A percentile compares a stretch with the other conserved stretches of the same genome.
These are phyloP conservation scores for Amniataba percoides DNA, from an alignment of 2,797 vertebrate genomes.

Conservation along the genomic window DNA sequence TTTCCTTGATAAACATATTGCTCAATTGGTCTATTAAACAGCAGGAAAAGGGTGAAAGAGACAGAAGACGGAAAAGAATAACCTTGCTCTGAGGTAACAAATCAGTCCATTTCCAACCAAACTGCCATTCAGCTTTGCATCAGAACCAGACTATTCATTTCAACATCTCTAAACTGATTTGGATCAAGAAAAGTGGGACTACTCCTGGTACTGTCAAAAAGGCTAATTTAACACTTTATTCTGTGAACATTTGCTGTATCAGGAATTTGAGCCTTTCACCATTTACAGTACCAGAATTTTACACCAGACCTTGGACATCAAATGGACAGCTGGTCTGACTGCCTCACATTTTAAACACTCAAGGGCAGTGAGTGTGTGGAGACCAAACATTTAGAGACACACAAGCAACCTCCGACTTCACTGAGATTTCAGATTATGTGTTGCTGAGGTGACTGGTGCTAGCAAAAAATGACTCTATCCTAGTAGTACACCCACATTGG, in stretches of 20 bases:
- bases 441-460: neutral
- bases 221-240: neutral
- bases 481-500: neutral
- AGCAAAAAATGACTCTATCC: neutral
- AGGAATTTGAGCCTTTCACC: neutral
- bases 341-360: neutral
- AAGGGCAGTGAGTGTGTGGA: neutral
- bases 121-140: neutral
- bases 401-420: neutral
- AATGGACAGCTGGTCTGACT: no score
- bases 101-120: conserved; percentile 9
- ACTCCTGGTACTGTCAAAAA: neutral
- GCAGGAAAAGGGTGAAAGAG: neutral
- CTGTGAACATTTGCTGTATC: neutral
- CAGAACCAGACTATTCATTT: neutral
- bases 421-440: neutral
- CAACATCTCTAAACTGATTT: neutral
- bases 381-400: neutral
- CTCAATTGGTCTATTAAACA: neutral
- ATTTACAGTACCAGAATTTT: neutral
- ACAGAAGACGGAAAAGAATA: neutral
- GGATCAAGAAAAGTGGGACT: neutral
- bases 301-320: neutral
- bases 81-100: neutral
- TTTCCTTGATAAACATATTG: neutral